Percentiles rank a stretch among this genome's conserved stretches.
These are phyloP conservation scores for Cepphus grylle DNA, from an alignment of 2,113 vertebrate genomes.

Conservation along the genomic window DNA sequence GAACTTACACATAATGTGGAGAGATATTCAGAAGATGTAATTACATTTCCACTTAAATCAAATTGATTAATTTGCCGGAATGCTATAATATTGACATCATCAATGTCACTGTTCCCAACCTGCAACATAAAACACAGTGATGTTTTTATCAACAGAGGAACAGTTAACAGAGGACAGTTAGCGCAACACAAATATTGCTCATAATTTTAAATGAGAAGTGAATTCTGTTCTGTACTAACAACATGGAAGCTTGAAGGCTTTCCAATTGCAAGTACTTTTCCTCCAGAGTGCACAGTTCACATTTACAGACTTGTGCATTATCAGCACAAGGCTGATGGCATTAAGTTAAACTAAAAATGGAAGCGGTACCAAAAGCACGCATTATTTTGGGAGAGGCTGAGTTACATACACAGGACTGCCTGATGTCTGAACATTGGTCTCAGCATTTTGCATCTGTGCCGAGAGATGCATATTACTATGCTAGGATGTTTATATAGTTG, in stretches of 20 bases:
- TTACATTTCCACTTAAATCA: slow-evolving; percentile 94
- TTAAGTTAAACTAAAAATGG: neutral
- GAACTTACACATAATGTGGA: slow-evolving; percentile 87
- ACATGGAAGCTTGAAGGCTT: neutral
- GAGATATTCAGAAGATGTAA: slow-evolving; percentile 90
- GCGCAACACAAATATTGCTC: neutral
- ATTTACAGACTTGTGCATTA: neutral
- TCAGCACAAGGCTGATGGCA: neutral
- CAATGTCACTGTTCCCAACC: slow-evolving; percentile 91
- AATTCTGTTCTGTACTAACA: neutral
- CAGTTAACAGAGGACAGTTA: neutral
- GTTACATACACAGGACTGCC: neutral
- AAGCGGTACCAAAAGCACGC: neutral
- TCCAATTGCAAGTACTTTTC: neutral
- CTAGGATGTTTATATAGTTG: neutral
- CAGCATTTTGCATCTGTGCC: neutral
- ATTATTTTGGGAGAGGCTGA: neutral
- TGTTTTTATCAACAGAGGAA: neutral
- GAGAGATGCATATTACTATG: neutral
- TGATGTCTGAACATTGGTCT: neutral
- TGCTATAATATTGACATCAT: slow-evolving; percentile 91
- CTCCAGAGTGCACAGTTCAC: neutral
- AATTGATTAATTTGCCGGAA: slow-evolving; percentile 98
- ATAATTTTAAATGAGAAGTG: neutral
- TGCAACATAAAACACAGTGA: slow-evolving; percentile 31